Percentiles rank a stretch among this genome's conserved stretches.
phyloP scores from a whole-genome alignment of 2,888 invertebrate species.

The Euplagia quadripunctaria region DNA sequence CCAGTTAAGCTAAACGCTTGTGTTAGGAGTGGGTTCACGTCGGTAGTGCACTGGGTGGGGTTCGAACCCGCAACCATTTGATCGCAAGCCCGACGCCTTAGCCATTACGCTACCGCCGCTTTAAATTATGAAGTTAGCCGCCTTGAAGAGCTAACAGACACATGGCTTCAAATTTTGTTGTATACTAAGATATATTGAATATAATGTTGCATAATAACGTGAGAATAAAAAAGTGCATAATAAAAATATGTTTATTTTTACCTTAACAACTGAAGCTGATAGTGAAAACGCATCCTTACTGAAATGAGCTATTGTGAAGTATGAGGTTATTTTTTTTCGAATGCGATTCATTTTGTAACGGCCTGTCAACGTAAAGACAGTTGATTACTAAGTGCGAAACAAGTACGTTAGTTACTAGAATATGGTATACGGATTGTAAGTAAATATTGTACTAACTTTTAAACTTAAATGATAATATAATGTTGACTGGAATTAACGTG shows the following conservation, averaged over 20 bases:
- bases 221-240: too few relatives aligned
- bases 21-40: too few relatives aligned
- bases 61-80: too few relatives aligned
- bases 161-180: not conserved
- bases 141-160: not conserved
- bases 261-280: not conserved
- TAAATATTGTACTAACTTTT: conserved; percentile 8
- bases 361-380: conserved; percentile 4
- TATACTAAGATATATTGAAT: not conserved
- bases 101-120: too few relatives aligned
- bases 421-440: conserved; percentile 45
- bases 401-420: not conserved
- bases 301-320: not conserved
- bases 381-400: not conserved
- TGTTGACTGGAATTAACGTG: too few relatives aligned
- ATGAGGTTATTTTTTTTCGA: not conserved
- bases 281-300: conserved; percentile 6
- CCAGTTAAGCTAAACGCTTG: too few relatives aligned
- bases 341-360: conserved; percentile 2
- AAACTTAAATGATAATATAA: too few relatives aligned
- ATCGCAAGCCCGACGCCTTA: too few relatives aligned
- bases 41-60: too few relatives aligned
- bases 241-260: too few relatives aligned
- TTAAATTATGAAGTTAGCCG: too few relatives aligned
- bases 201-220: too few relatives aligned